Evolutionary conservation across 2,113 vertebrate species (phyloP).

Genomic region (Prochilodus magdalenae): DNA sequence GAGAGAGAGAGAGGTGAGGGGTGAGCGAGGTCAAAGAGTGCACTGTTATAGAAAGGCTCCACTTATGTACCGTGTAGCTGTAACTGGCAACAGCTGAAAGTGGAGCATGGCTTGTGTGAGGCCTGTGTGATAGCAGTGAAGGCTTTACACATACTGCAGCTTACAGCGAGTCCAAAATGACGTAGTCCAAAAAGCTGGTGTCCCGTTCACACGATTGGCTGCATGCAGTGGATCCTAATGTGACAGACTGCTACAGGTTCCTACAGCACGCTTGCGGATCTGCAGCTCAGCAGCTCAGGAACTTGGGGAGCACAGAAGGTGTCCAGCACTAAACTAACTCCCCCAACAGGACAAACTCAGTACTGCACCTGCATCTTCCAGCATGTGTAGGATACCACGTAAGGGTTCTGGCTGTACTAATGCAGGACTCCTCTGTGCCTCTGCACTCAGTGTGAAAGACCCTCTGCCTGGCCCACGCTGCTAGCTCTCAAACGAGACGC

Average conservation of each 20-base stretch:
- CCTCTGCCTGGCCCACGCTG: background rate
- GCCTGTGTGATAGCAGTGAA: too few species aligned
- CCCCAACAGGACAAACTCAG: background rate
- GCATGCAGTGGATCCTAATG: too few species aligned
- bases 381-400: background rate
- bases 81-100: too few species aligned
- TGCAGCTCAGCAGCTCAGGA: background rate
- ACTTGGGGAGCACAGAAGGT: background rate
- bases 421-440: background rate
- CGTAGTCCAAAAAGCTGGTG: too few species aligned
- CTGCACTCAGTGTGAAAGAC: constrained; percentile 4
- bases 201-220: too few species aligned
- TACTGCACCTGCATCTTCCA: constrained; percentile 5
- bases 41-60: too few species aligned
- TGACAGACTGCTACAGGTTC: background rate
- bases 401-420: constrained; percentile 6
- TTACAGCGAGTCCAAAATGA: too few species aligned
- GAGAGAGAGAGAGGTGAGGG: too few species aligned
- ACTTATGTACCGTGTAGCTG: too few species aligned
- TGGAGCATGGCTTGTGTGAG: too few species aligned
- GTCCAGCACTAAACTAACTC: background rate
- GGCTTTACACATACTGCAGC: too few species aligned
- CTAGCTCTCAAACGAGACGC: constrained; percentile 21
- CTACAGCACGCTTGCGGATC: background rate
- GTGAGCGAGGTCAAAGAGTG: too few species aligned